phyloP scores from a whole-genome alignment of 1,140 invertebrate genomes.

The Spodoptera frugiperda region DNA sequence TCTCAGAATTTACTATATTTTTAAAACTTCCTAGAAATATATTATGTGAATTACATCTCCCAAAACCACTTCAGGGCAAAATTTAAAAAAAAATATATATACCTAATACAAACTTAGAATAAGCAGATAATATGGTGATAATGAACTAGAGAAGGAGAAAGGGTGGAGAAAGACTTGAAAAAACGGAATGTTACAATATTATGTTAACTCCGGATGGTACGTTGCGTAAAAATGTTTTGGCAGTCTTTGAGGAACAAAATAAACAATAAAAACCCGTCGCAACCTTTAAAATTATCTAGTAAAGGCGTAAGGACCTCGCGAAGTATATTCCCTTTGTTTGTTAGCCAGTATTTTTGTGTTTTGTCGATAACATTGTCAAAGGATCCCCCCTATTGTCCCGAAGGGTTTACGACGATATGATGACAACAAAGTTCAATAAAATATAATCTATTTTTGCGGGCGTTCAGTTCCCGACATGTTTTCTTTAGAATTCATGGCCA shows the following conservation, averaged over 20 bases:
- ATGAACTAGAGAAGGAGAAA: too few relatives aligned
- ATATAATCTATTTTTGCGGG: constrained; percentile 55
- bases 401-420: constrained; percentile 52
- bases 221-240: background rate
- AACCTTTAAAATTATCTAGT: constrained; percentile 48
- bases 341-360: constrained; percentile 52
- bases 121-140: too few relatives aligned
- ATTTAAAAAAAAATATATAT: too few relatives aligned
- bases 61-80: too few relatives aligned
- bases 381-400: constrained; percentile 47
- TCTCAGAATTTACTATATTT: too few relatives aligned
- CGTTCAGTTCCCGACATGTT: constrained; percentile 42
- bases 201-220: too few relatives aligned
- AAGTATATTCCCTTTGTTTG: constrained; percentile 56
- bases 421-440: constrained; percentile 58
- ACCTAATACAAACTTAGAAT: too few relatives aligned
- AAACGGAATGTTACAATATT: too few relatives aligned
- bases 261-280: constrained; percentile 25
- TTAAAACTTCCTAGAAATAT: too few relatives aligned
- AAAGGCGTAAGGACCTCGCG: constrained; percentile 46
- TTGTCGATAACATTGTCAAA: constrained; percentile 54
- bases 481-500: constrained; percentile 36
- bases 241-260: background rate
- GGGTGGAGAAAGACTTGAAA: too few relatives aligned
- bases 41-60: too few relatives aligned